Base-by-base conservation (phyloP, 2,113 vertebrate species). In the Cyprinodon brontotheroides region DNA sequence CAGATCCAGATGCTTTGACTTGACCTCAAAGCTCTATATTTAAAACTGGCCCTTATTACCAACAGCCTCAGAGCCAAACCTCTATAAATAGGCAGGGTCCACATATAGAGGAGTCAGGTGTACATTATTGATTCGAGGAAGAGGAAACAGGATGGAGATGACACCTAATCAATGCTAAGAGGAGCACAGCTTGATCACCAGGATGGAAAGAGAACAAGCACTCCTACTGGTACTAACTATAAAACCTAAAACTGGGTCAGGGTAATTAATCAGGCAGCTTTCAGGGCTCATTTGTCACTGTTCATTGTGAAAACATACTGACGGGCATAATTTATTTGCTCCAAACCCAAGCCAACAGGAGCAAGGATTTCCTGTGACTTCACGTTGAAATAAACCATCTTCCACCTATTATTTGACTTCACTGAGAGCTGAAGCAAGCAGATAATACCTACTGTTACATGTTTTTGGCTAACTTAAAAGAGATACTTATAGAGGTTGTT, bases 81-180 rank as follows among this genome's bases (percentile, higher is more conserved):
- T 20, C 60, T 86, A 81, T 82, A 80, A 89, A 88, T 82, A 89
- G 82, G n/a, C 48, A 71, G 63, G 57, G 59, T 77, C 65, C 63
- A 80, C 73, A 86, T 78, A 85, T 17, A 29, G 69, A 87, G 62
- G 84, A 81, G 67, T 87, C 82, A 77, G 82, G 67, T 89, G 78
- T 48, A 67, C 70, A 78, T 11, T 87, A 92, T 87, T 39, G 86
- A 89, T 82, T 61, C 8, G 41, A 77, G 70, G 80, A 89, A 80
- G n/a, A 39, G 74, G 79, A 84, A 83, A 80, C 70, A 41, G 80
- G 48, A 50, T 65, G 70, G 78, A 84, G 90, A 86, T 87, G 67
- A 91, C 78, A 88, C 84, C 74, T 69, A 91, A 92, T 93, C 88
- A 89, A 90, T 91, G 74, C 29, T 74, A 50, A 86, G 69, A 82